Evolutionary conservation across 2,113 vertebrate genomes (phyloP).

Genomic region (Corydoras maculifer): DNA sequence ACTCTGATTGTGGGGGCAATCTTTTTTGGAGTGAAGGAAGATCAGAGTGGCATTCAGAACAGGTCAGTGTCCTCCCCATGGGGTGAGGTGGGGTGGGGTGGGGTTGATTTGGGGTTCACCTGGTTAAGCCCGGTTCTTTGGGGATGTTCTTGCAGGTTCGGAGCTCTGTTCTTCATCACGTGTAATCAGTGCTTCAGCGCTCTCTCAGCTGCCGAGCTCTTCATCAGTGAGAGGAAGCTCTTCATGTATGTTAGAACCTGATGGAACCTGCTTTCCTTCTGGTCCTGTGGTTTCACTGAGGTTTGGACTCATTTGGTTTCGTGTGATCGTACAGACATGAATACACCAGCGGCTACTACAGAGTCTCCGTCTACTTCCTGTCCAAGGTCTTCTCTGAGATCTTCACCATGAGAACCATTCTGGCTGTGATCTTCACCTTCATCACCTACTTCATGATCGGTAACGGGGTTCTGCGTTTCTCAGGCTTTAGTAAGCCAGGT

Average conservation of each 20-base stretch:
- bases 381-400: slow-evolving; percentile 81
- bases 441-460: slow-evolving; percentile 85
- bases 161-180: slow-evolving; percentile 85
- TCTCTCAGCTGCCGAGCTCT: slow-evolving; percentile 81
- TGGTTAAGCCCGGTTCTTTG: background rate
- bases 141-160: slow-evolving; percentile 64
- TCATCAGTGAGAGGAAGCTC: slow-evolving; percentile 82
- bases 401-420: slow-evolving; percentile 72
- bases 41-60: slow-evolving; percentile 79
- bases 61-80: slow-evolving; percentile 58
- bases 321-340: slow-evolving; percentile 75
- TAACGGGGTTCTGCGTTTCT: slow-evolving; percentile 47
- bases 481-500: too few relatives aligned
- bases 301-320: too few relatives aligned
- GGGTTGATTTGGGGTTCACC: too few relatives aligned
- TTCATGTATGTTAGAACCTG: slow-evolving; percentile 73
- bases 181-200: slow-evolving; percentile 90
- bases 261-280: too few relatives aligned
- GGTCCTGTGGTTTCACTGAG: too few relatives aligned
- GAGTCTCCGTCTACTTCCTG: slow-evolving; percentile 84
- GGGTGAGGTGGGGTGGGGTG: background rate
- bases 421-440: slow-evolving; percentile 75
- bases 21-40: slow-evolving; percentile 73
- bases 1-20: slow-evolving; percentile 77
- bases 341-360: slow-evolving; percentile 93